A percentile compares a stretch with the other conserved stretches of the same genome.
Conservation (phyloP, 2,113 vertebrate species). For the Climacteris rufus region DNA sequence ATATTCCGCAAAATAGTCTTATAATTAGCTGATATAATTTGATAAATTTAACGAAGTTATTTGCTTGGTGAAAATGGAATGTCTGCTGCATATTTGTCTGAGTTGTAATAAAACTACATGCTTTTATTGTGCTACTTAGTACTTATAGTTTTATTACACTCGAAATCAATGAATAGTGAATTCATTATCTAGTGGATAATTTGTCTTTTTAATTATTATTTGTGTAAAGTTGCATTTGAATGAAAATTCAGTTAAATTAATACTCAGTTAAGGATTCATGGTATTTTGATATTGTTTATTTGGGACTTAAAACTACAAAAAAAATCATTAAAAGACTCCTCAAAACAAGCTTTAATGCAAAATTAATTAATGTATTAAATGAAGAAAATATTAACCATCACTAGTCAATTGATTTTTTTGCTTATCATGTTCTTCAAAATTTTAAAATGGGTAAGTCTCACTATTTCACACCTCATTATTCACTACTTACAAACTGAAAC, state of each 20-base stretch:
- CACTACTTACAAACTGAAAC: background rate
- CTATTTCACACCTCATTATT: background rate
- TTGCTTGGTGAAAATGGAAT: background rate
- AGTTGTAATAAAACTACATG: background rate
- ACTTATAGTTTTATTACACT: background rate
- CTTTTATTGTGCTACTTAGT: background rate
- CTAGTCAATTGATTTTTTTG: background rate
- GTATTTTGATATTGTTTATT: background rate
- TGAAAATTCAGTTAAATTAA: background rate
- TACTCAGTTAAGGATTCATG: background rate
- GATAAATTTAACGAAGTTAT: background rate
- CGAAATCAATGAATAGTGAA: background rate
- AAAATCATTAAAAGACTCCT: background rate
- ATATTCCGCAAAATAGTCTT: background rate
- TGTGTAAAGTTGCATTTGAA: background rate
- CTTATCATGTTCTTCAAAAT: background rate
- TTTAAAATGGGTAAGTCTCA: background rate
- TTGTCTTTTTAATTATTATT: background rate
- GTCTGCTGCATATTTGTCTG: background rate
- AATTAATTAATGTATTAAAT: background rate
- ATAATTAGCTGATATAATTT: constrained; percentile 9
- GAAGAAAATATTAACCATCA: background rate
- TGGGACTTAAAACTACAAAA: background rate
- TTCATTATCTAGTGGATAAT: background rate
- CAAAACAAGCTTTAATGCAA: background rate